Conservation (phyloP, 2,797 vertebrate species). For the Enteromius afrohamiltoni region DNA sequence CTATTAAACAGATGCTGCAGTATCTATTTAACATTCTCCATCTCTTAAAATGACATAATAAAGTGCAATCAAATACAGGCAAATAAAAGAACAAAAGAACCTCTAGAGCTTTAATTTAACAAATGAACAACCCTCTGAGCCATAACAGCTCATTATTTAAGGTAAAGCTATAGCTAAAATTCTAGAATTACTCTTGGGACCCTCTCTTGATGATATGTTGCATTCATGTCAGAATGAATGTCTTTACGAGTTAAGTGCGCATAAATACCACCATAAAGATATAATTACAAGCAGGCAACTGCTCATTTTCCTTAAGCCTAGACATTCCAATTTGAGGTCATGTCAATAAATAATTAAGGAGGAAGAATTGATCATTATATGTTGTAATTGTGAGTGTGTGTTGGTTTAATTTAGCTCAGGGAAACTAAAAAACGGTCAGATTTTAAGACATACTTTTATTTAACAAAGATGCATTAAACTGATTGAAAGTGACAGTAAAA, state of each 20-base stretch:
- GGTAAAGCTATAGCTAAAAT: background rate
- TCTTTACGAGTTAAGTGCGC: background rate
- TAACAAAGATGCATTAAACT: background rate
- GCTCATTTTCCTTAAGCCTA: background rate
- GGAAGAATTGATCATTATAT: constrained; percentile 1
- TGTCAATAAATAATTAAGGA: constrained; percentile 14
- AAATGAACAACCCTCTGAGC: background rate
- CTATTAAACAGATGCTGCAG: constrained; percentile 13
- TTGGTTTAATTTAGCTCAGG: background rate
- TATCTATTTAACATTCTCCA: background rate
- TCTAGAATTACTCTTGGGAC: background rate
- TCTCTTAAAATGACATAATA: background rate
- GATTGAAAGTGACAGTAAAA: background rate
- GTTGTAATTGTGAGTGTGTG: background rate
- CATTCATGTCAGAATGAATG: background rate
- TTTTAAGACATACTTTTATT: background rate
- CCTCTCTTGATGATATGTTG: constrained; percentile 4
- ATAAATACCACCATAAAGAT: background rate
- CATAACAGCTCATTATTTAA: background rate
- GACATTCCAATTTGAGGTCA: background rate
- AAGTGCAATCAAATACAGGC: background rate
- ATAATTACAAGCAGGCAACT: background rate
- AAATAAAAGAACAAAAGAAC: background rate
- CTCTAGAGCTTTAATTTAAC: too few species aligned
- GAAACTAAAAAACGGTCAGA: too few species aligned